These are phyloP conservation scores for Clarias macrocephalus DNA, from an alignment of 2,113 vertebrate genomes.

Conservation along the genomic window DNA sequence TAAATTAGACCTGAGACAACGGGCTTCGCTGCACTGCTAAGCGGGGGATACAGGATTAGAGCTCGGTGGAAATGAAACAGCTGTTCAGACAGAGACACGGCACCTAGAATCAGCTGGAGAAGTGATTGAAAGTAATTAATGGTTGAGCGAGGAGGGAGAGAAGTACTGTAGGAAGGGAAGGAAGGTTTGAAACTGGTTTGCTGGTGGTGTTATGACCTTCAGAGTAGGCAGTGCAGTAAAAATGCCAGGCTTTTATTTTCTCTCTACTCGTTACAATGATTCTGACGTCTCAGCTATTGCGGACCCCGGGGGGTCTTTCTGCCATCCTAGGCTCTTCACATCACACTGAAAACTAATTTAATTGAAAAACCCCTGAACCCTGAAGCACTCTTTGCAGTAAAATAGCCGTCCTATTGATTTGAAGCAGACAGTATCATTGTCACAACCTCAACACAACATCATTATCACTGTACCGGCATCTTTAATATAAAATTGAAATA, in stretches of 20 bases:
- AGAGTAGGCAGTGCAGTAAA: constrained; percentile 15
- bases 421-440: not conserved
- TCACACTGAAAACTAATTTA: constrained; percentile 26
- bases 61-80: constrained; percentile 3
- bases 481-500: not conserved
- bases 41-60: constrained; percentile 6
- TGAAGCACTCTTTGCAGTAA: not conserved
- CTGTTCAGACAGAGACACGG: constrained; percentile 3
- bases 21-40: constrained; percentile 18
- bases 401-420: not conserved
- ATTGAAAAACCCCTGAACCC: not conserved
- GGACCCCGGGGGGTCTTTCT: not conserved
- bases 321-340: not conserved
- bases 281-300: not conserved
- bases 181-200: not conserved
- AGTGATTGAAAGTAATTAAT: constrained; percentile 13
- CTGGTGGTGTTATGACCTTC: constrained; percentile 24
- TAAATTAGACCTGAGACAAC: constrained; percentile 31
- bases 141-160: not conserved
- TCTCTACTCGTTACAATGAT: not conserved
- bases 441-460: not conserved
- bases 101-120: not conserved
- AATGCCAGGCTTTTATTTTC: constrained; percentile 20
- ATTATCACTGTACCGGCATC: not conserved
- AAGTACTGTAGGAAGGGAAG: not conserved